A percentile compares a stretch with the other conserved stretches of the same genome.
phyloP scores from a whole-genome alignment of 2,797 vertebrate genomes.

The Tangara arthus region DNA sequence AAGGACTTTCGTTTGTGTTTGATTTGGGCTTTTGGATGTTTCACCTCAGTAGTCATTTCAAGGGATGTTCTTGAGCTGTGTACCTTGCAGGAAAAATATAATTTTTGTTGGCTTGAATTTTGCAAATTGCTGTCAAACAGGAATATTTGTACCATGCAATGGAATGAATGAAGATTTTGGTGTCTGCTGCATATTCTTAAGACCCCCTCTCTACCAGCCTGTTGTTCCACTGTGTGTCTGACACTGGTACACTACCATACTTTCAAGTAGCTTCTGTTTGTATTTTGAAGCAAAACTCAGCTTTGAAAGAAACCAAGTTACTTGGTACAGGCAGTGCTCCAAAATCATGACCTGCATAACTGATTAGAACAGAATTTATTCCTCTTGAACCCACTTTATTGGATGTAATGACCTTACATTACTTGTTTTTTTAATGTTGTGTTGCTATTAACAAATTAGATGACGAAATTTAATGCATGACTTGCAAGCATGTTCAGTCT shows the following conservation, averaged over 20 bases:
- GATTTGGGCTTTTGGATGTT: background rate
- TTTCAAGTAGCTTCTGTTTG: background rate
- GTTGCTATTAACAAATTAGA: background rate
- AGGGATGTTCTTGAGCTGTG: background rate
- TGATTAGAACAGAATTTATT: background rate
- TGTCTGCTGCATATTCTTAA: background rate
- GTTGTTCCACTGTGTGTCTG: background rate
- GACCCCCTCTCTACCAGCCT: background rate
- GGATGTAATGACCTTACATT: background rate
- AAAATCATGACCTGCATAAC: background rate
- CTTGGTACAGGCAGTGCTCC: background rate
- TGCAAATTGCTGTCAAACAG: background rate
- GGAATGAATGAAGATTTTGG: background rate
- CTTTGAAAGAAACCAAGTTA: background rate
- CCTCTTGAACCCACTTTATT: background rate
- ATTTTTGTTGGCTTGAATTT: background rate
- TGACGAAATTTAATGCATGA: background rate
- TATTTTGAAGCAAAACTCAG: background rate
- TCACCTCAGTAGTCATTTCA: background rate
- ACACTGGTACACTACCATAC: accelerated
- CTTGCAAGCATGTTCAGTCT: background rate
- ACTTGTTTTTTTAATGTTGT: background rate
- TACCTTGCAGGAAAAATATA: background rate
- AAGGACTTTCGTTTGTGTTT: background rate
- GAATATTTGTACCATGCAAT: background rate